phyloP scores from a whole-genome alignment of 2,797 vertebrate species.

The Alauda arvensis region DNA sequence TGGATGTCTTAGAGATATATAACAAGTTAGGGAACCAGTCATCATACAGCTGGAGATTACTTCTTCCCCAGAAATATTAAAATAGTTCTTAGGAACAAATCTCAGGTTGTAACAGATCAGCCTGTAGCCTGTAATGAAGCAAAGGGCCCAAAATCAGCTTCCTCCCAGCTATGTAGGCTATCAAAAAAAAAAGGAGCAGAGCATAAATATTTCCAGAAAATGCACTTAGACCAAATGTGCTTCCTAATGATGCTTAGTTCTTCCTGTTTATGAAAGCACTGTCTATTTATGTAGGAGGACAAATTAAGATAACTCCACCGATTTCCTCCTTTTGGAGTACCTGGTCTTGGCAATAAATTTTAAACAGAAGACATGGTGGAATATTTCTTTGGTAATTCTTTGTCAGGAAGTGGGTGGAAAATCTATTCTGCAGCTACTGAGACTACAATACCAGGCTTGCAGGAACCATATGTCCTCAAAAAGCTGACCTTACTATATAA shows the following conservation, averaged over 20 bases:
- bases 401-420: neutral
- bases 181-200: neutral
- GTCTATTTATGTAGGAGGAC: neutral
- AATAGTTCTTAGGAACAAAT: neutral
- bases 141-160: neutral
- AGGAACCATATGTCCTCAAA: neutral
- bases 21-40: neutral
- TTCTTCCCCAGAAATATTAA: neutral
- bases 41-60: neutral
- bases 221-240: neutral
- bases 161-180: neutral
- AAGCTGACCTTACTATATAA: neutral
- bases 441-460: neutral
- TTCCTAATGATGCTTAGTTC: neutral
- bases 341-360: neutral
- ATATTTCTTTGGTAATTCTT: neutral
- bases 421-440: neutral
- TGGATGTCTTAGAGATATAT: neutral
- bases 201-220: slow-evolving; percentile 21
- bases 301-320: neutral
- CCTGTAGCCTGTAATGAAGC: neutral
- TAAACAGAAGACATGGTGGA: neutral
- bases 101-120: neutral
- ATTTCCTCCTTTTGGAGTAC: neutral
- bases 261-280: slow-evolving; percentile 13